Percentiles rank a stretch among this genome's conserved stretches.
phyloP scores from a whole-genome alignment of 1,140 invertebrate species.

The Cataglyphis hispanica region DNA sequence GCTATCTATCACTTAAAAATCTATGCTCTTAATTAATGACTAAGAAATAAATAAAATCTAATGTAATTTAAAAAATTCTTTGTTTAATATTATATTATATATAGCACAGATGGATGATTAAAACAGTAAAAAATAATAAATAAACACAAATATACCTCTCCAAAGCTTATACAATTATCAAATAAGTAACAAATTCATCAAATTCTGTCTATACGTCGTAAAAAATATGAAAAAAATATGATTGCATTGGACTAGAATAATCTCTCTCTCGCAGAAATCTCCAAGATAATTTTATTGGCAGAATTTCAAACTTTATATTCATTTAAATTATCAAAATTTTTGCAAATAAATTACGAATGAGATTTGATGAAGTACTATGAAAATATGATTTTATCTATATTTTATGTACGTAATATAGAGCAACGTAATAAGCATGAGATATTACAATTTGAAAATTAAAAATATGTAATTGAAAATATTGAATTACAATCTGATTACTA shows the following conservation, averaged over 20 bases:
- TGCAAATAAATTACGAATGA: conserved; percentile 6
- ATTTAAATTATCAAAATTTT: background rate
- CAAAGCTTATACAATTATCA: background rate
- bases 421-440: too few species aligned
- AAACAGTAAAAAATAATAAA: background rate
- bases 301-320: conserved; percentile 4
- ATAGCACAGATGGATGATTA: background rate
- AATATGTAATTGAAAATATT: background rate
- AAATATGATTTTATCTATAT: background rate
- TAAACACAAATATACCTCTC: background rate
- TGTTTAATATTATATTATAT: background rate
- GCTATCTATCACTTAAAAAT: too few species aligned
- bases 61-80: too few species aligned
- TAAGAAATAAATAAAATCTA: background rate
- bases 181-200: background rate
- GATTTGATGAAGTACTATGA: background rate
- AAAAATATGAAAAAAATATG: background rate
- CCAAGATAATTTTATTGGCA: background rate
- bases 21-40: background rate
- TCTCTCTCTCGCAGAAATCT: background rate
- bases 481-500: background rate
- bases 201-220: background rate
- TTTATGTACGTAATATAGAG: background rate
- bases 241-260: background rate
- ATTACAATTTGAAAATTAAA: background rate